A percentile compares a stretch with the other conserved stretches of the same genome.
Evolutionary conservation across 2,888 invertebrate genomes (phyloP).

Genomic region (Xestia rhomboidea): DNA sequence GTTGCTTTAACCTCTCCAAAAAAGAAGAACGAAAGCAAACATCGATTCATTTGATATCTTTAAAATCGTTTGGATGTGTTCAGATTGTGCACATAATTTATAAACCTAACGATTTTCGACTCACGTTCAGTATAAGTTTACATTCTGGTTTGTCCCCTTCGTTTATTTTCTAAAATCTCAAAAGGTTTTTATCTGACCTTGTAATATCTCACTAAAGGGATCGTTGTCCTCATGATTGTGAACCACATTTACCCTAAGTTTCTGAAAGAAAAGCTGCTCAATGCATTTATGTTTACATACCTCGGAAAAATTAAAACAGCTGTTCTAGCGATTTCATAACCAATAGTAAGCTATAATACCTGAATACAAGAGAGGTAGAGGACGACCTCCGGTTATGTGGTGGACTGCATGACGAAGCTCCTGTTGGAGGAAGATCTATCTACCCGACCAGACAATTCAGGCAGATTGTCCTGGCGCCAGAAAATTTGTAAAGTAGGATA

Average conservation of each 20-base stretch:
- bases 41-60: conserved; percentile 25
- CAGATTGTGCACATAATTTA: conserved; percentile 40
- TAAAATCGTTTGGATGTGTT: conserved; percentile 15
- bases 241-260: not conserved
- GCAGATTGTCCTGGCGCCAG: too few relatives aligned
- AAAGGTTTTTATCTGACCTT: conserved; percentile 5
- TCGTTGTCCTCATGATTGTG: not conserved
- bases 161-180: not conserved
- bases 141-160: not conserved
- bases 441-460: too few relatives aligned
- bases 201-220: not conserved
- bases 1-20: not conserved
- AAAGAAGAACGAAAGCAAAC: conserved; percentile 15
- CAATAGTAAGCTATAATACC: too few relatives aligned
- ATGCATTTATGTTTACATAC: not conserved
- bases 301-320: not conserved
- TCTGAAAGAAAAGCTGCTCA: not conserved
- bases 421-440: too few relatives aligned
- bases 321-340: not conserved
- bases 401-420: too few relatives aligned
- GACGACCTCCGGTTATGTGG: too few relatives aligned
- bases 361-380: too few relatives aligned
- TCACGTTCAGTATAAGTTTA: conserved; percentile 11
- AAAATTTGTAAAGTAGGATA: too few relatives aligned
- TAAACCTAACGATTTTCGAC: conserved; percentile 25